Percentiles rank a stretch among this genome's conserved stretches.
Evolutionary conservation across 2,113 vertebrate species (phyloP).

Genomic region (Uria aalge): DNA sequence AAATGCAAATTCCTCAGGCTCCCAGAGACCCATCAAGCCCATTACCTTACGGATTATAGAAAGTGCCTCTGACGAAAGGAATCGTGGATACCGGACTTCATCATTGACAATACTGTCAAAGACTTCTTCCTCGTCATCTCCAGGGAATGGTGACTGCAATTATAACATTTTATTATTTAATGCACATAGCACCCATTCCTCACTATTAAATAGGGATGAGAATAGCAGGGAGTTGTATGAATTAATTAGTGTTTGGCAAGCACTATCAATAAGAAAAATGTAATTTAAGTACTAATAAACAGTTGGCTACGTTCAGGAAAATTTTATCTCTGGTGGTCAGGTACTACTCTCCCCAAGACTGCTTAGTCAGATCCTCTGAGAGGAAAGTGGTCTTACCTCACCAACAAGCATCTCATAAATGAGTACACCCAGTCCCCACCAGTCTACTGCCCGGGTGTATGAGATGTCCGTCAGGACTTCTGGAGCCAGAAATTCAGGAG

Average conservation of each 20-base stretch:
- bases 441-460: constrained; percentile 93
- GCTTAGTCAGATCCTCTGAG: neutral
- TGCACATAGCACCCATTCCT: neutral
- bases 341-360: neutral
- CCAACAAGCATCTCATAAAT: constrained; percentile 98
- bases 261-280: neutral
- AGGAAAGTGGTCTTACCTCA: constrained; percentile 81
- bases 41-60: constrained; percentile 87
- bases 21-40: neutral
- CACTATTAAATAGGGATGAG: neutral
- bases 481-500: constrained; percentile 93
- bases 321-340: neutral
- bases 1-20: neutral
- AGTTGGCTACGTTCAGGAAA: neutral
- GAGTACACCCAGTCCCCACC: constrained; percentile 97
- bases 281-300: neutral
- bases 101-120: constrained; percentile 96
- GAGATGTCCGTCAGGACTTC: constrained; percentile 93
- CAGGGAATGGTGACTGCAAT: constrained; percentile 90
- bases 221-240: neutral
- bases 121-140: constrained; percentile 96
- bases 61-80: constrained; percentile 83
- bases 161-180: neutral
- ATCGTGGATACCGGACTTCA: constrained; percentile 85
- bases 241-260: neutral